Base-by-base conservation (phyloP, 2,113 vertebrate species). In the Microtus pennsylvanicus region DNA sequence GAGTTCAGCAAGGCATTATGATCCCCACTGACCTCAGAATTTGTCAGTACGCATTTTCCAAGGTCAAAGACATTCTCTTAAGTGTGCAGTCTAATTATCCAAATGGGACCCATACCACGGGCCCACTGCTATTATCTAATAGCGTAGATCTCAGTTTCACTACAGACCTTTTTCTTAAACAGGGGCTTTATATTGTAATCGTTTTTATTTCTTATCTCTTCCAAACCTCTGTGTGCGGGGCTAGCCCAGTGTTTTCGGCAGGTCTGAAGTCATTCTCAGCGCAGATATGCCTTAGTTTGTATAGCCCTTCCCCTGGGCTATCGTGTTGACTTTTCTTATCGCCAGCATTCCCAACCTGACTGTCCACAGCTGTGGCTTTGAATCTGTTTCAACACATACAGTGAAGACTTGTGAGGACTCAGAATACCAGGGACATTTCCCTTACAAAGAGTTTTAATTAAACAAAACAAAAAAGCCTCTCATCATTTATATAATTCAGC, bases 241-340 rank as follows among this genome's bases (percentile, higher is more conserved):
- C 1, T 21, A 24, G 33, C 47, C 50, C 38, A 16, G 0, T 35
- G n/a, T 82, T 81, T 42, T 9, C 45, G 16, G 21, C n/a, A 16
- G 8, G 30, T 55, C 13, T 0, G 0, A 35, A 4, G 58, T 4
- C 24, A n/a, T 33, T 47, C 63, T n/a, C 26, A 63, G 45, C 19
- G 3, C 35, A 42, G 9, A 13, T 11, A 1, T 4, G 2, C 28
- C 5, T 0, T 21, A 1, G 22, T 12, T 28, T 33, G 28, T 38
- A 38, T 22, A 11, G 52, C 21, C 28, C 55, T 35, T 61, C 52
- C 70, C 22, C 9, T 89, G 26, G 12, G 33, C n/a, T 1, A 33
- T 69, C 14, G 7, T 81, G 81, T 78, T 80, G 33, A 3, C 5
- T 21, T 75, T n/a, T 70, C 38, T 30, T 30, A 2, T 21, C 22